Percentiles rank a stretch among this genome's conserved stretches.
phyloP scores from a whole-genome alignment of 2,888 invertebrate genomes.

The Tenodera sinensis region DNA sequence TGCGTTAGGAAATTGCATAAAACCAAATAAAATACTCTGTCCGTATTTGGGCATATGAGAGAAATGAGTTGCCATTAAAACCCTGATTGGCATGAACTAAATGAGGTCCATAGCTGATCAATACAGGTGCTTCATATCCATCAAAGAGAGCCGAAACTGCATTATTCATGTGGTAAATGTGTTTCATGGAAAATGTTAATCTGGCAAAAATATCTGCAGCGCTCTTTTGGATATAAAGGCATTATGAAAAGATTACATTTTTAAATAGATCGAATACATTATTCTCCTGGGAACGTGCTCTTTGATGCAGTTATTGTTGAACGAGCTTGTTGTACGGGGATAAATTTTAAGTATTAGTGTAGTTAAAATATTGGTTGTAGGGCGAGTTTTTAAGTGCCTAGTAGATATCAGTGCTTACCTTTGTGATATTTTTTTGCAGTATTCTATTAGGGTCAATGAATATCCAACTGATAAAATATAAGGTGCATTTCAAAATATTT shows the following conservation, averaged over 20 bases:
- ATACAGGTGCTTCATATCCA: background rate
- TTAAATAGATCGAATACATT: background rate
- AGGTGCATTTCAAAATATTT: too few species aligned
- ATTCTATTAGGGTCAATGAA: too few species aligned
- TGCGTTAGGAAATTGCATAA: too few species aligned
- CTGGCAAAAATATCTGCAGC: background rate
- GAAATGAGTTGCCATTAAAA: background rate
- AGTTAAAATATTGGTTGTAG: too few species aligned
- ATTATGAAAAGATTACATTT: background rate
- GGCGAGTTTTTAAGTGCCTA: too few species aligned
- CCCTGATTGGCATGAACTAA: background rate
- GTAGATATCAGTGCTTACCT: too few species aligned
- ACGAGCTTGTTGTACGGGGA: too few species aligned
- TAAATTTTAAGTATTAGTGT: too few species aligned
- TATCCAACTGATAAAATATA: too few species aligned
- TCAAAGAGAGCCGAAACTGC: background rate
- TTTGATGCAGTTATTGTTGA: background rate
- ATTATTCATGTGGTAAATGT: background rate
- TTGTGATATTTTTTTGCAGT: too few species aligned
- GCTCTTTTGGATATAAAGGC: background rate
- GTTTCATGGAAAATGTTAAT: background rate
- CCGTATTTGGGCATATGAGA: background rate
- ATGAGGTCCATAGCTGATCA: background rate
- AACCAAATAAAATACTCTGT: background rate
- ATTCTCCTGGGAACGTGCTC: background rate